phyloP scores from a whole-genome alignment of 2,113 vertebrate genomes.

The Psittacus erithacus region DNA sequence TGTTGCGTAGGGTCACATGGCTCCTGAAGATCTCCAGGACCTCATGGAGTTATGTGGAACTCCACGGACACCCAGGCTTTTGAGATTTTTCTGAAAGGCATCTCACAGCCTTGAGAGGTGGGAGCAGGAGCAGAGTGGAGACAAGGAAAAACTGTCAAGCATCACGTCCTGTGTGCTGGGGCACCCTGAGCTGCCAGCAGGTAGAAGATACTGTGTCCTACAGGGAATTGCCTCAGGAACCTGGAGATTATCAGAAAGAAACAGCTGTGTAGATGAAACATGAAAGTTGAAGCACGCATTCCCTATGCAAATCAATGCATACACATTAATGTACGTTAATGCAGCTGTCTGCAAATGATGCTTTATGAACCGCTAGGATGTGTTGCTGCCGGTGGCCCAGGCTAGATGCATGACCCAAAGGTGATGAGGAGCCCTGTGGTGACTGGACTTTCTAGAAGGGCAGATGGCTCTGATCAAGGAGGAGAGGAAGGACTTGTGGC shows the following conservation, averaged over 20 bases:
- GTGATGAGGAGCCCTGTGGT: background rate
- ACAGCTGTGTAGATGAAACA: background rate
- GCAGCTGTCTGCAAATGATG: background rate
- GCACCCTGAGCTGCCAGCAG: background rate
- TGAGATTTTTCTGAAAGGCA: background rate
- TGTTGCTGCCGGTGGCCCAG: background rate
- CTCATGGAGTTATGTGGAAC: background rate
- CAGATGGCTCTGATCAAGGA: background rate
- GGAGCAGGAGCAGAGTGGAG: background rate
- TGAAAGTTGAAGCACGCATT: background rate
- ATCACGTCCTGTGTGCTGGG: background rate
- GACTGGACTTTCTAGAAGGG: background rate
- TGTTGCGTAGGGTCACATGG: background rate
- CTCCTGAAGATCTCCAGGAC: background rate
- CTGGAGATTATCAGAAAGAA: background rate
- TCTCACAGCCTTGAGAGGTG: background rate
- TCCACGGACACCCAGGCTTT: background rate
- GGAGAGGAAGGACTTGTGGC: background rate
- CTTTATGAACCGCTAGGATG: background rate
- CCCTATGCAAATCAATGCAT: conserved; percentile 12
- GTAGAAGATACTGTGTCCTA: background rate
- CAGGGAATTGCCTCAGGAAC: background rate
- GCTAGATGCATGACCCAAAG: background rate
- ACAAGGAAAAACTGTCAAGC: background rate
- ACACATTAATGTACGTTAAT: background rate